phyloP scores from a whole-genome alignment of 2,888 invertebrate species.

The Pterostichus madidus region DNA sequence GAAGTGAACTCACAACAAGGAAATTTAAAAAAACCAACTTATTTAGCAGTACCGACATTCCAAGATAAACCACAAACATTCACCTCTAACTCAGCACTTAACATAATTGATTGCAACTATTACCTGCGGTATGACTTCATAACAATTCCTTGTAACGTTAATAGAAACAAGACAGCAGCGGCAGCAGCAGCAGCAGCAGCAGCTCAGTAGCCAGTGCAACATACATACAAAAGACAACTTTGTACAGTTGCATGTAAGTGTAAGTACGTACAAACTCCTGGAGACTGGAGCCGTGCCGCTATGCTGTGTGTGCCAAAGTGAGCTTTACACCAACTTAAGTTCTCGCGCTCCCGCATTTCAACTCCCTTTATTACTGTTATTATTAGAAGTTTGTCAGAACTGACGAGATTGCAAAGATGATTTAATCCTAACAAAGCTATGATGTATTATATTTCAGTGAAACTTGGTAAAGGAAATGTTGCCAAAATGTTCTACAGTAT shows the following conservation, averaged over 20 bases:
- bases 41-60: constrained; percentile 19
- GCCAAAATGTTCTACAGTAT: too few relatives aligned
- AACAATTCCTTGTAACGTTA: constrained; percentile 21
- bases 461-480: too few relatives aligned
- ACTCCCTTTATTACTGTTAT: constrained; percentile 40
- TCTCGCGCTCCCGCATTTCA: constrained; percentile 5
- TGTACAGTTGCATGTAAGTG: constrained; percentile 18
- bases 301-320: neutral
- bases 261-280: neutral
- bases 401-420: constrained; percentile 2
- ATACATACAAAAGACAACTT: constrained; percentile 44
- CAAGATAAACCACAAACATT: constrained; percentile 26
- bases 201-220: neutral
- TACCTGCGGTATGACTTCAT: constrained; percentile 42
- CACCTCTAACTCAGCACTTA: constrained; percentile 10
- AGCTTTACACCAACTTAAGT: neutral
- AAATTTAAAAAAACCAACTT: neutral
- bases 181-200: neutral
- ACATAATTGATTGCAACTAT: constrained; percentile 41
- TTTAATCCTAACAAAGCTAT: constrained; percentile 10
- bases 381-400: constrained; percentile 35
- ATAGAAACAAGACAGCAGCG: constrained; percentile 6
- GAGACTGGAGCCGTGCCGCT: neutral
- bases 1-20: neutral
- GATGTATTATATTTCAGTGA: neutral